These are phyloP conservation scores for Bacillus rossius DNA, from an alignment of 1,140 invertebrate species.

Conservation along the genomic window DNA sequence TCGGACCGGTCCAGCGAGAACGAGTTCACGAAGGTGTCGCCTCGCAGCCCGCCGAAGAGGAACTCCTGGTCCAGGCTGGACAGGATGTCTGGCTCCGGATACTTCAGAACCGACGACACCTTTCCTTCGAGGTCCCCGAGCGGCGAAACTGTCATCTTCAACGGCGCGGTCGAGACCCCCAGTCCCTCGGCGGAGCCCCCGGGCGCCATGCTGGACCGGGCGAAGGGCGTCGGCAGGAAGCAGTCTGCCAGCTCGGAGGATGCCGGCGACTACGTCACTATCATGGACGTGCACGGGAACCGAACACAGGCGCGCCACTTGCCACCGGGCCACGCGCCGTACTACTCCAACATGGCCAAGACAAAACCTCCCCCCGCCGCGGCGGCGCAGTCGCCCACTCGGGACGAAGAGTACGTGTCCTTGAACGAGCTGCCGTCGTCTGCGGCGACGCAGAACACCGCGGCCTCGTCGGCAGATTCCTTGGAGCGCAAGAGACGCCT, in stretches of 20 bases:
- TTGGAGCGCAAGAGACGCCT: slow-evolving; percentile 43
- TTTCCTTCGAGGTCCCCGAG: slow-evolving; percentile 28
- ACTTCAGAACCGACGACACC: no score
- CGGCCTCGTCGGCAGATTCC: slow-evolving; percentile 32
- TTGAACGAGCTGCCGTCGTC: slow-evolving; percentile 62
- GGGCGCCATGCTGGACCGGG: slow-evolving; percentile 56
- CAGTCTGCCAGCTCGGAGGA: slow-evolving; percentile 46
- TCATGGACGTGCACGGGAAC: slow-evolving; percentile 73
- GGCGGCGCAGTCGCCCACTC: neutral
- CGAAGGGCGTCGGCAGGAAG: slow-evolving; percentile 43
- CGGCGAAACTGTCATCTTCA: slow-evolving; percentile 36
- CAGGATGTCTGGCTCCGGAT: no score
- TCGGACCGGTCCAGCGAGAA: slow-evolving; percentile 7
- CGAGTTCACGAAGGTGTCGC: neutral
- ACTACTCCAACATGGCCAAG: no score
- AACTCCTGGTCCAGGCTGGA: no score
- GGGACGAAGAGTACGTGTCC: slow-evolving; percentile 71
- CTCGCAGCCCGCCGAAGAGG: neutral
- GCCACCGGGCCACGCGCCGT: neutral
- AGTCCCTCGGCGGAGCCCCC: slow-evolving; percentile 45
- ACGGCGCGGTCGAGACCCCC: slow-evolving; percentile 32
- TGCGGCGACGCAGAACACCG: slow-evolving; percentile 13
- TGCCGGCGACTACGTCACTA: slow-evolving; percentile 77
- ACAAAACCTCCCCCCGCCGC: neutral
- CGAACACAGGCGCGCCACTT: slow-evolving; percentile 33